phyloP scores from a whole-genome alignment of 2,888 invertebrate genomes.

The Achlya flavicornis region DNA sequence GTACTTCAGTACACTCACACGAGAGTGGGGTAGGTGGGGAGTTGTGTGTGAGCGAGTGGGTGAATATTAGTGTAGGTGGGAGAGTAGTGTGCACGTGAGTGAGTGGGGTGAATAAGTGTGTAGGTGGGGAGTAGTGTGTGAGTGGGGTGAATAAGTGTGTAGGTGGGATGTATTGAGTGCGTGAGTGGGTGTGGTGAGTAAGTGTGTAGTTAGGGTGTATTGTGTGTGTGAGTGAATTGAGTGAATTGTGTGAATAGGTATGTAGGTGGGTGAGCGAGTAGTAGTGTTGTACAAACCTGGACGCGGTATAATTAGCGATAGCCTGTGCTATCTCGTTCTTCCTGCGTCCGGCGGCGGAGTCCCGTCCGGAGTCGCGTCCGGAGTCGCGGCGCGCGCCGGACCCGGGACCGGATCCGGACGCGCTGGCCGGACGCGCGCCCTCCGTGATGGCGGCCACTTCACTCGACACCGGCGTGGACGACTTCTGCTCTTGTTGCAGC shows the following conservation, averaged over 20 bases:
- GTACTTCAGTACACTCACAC: no score
- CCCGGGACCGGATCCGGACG: conserved; percentile 36
- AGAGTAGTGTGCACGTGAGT: no score
- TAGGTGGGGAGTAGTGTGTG: no score
- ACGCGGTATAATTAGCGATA: conserved; percentile 95
- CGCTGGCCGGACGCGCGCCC: conserved; percentile 21
- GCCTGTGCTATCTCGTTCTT: conserved; percentile 97
- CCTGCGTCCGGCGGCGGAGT: conserved; percentile 76
- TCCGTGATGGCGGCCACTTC: conserved; percentile 76
- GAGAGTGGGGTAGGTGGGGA: no score
- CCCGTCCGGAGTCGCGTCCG: conserved; percentile 67
- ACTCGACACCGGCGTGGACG: conserved; percentile 71
- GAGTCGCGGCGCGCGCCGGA: conserved; percentile 41
- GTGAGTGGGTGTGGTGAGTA: background rate
- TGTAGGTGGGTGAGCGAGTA: background rate
- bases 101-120: no score
- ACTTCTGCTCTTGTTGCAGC: conserved; percentile 62
- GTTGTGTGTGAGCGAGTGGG: no score
- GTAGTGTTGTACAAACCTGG: conserved; percentile 59
- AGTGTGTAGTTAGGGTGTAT: background rate
- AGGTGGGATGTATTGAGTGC: background rate
- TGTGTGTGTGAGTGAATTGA: no score
- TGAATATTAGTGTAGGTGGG: no score
- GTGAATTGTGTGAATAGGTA: background rate
- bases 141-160: no score